These are phyloP conservation scores for Ascidia mentula DNA, from an alignment of 23 tunicate species.

Conservation along the genomic window DNA sequence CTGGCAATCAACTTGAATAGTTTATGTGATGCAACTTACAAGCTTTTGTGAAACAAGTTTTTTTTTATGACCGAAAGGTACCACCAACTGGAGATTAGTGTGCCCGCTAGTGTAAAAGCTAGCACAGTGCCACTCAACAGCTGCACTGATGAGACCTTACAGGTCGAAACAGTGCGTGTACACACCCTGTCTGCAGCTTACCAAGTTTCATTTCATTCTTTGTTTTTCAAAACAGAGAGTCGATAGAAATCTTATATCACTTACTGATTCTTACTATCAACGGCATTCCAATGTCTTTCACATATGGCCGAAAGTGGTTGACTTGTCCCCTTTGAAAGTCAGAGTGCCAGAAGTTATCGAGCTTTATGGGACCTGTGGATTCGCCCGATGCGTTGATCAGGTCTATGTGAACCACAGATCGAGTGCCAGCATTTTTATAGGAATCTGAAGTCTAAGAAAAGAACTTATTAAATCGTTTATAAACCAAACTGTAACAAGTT, in stretches of 20 bases:
- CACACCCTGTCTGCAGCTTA: too few species aligned
- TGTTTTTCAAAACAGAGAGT: too few species aligned
- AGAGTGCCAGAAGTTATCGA: neutral
- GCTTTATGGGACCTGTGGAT: conserved; percentile 16
- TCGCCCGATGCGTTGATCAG: conserved; percentile 9
- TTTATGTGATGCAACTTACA: too few species aligned
- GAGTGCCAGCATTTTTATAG: conserved; percentile 23
- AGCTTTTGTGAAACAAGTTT: too few species aligned
- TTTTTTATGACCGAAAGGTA: too few species aligned
- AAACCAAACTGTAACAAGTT: too few species aligned
- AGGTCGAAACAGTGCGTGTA: neutral
- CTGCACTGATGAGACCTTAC: neutral
- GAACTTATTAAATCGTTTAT: too few species aligned
- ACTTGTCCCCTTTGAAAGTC: conserved; percentile 16
- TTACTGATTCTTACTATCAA: conserved; percentile 20
- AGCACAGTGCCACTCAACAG: too few species aligned
- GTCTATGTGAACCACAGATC: conserved; percentile 4
- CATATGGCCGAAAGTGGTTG: conserved; percentile 11
- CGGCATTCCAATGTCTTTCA: conserved; percentile 32
- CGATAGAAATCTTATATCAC: neutral
- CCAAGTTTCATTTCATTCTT: too few species aligned
- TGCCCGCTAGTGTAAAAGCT: neutral
- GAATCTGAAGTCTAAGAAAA: conserved; percentile 1
- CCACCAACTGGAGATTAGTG: neutral
- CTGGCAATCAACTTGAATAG: too few species aligned